Evolutionary conservation across 2,797 vertebrate species (phyloP).

Genomic region (Benthosema pterotum): DNA sequence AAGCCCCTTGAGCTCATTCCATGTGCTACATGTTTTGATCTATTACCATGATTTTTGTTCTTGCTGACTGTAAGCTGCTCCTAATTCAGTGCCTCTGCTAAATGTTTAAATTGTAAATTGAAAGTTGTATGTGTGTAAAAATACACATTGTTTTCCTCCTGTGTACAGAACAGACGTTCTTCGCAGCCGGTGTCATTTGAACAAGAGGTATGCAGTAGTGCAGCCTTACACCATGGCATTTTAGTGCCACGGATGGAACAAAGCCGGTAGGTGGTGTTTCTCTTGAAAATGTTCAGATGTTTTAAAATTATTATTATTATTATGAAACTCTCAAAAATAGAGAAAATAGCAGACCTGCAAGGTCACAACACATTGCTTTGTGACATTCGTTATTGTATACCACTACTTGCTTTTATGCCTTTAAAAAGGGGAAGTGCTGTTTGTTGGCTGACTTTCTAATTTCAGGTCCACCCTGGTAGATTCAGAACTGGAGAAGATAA

Average conservation of each 20-base stretch:
- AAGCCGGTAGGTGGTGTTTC: constrained; percentile 57
- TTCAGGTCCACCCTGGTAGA: constrained; percentile 69
- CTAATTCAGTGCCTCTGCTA: no score
- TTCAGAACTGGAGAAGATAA: constrained; percentile 79
- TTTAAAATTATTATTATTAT: not conserved
- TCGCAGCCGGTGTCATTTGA: constrained; percentile 21
- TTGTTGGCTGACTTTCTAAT: not conserved
- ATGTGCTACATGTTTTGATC: no score
- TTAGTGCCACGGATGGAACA: constrained; percentile 37
- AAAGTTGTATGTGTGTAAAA: no score
- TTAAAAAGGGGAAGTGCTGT: no score
- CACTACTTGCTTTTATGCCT: no score
- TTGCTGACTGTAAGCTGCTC: no score
- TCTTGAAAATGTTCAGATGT: not conserved
- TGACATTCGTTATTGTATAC: no score
- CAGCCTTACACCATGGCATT: constrained; percentile 17
- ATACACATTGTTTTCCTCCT: not conserved
- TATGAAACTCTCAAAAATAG: not conserved
- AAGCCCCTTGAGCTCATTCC: no score
- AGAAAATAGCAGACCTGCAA: no score
- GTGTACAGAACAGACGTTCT: constrained; percentile 44
- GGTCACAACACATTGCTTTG: no score
- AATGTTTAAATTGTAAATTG: no score
- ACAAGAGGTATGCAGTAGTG: constrained; percentile 20
- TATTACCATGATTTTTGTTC: no score